These are phyloP conservation scores for Chaetogeoica ovagalla DNA, from an alignment of 2,888 invertebrate genomes.

Conservation along the genomic window DNA sequence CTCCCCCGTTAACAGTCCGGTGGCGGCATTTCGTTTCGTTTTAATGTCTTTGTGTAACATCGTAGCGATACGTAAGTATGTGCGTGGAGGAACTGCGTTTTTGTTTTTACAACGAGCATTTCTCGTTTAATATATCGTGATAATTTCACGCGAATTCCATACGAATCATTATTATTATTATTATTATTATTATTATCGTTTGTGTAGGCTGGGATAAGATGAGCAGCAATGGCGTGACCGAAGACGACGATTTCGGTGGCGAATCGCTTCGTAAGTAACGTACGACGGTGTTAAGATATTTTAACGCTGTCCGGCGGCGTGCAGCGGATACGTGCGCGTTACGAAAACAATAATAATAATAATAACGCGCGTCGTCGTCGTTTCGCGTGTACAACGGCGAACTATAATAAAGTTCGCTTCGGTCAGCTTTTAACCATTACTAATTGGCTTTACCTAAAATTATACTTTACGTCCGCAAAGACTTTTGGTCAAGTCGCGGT, in stretches of 20 bases:
- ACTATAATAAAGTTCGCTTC: neutral
- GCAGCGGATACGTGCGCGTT: no score
- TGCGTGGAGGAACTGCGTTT: neutral
- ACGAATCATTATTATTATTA: neutral
- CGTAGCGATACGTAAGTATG: constrained; percentile 46
- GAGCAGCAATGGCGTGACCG: constrained; percentile 56
- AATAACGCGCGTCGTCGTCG: neutral
- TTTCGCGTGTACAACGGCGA: neutral
- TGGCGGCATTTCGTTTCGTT: neutral
- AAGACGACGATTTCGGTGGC: constrained; percentile 56
- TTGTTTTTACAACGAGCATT: neutral
- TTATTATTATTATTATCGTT: neutral
- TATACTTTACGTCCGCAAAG: neutral
- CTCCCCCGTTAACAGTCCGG: neutral
- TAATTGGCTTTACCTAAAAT: constrained; percentile 24
- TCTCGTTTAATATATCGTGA: no score
- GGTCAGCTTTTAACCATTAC: constrained; percentile 26
- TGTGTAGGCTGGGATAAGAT: constrained; percentile 56
- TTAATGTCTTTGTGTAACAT: constrained; percentile 50
- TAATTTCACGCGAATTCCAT: neutral
- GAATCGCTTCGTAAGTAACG: constrained; percentile 32
- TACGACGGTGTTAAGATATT: no score
- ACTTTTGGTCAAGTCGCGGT: neutral
- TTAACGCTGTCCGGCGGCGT: neutral
- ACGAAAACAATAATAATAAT: no score